Evolutionary conservation across 2,113 vertebrate species (phyloP), one percentile per base, ranked within the genome.

Genomic region (Ptilorrhoa leucosticta): DNA sequence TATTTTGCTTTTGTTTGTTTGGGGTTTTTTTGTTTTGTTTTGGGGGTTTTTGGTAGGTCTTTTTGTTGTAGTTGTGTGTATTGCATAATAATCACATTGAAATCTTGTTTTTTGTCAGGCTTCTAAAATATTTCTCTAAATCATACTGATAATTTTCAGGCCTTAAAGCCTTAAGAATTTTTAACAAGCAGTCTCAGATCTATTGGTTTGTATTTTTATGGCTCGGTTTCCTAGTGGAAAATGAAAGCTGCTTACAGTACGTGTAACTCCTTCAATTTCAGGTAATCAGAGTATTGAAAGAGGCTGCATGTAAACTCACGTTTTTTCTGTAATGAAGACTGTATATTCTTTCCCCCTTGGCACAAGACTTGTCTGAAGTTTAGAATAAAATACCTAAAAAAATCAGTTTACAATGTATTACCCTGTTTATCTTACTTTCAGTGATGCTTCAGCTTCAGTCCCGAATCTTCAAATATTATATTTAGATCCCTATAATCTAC

Each of bases 31-130:
- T 26, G 12, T 23, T 58, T 70, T 14, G 2, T 42, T 54, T 45
- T 9, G 22, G 22, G 13, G 4, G 0, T 2, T 20, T 70, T 48
- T 50, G 22, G 9, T 26, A 16, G 10, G 1, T 7, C 31, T 28
- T 54, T 47, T 26, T 73, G 13, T 63, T 90, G 18, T 48, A 24
- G 13, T 66, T 48, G 17, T 80, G 54, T 95, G 40, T 77, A 58
- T 76, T 90, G 63, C 56, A 39, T 83, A 90, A 53, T 71, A 94
- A 93, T 95, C 64, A 33, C 65, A 88, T 37, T 51, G 58, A 96
- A 48, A 94, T 96, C 69, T 96, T 93, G 64, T 95, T 95, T 96
- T 97, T 90, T 93, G 83, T 37, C 27, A 94, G 68, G 50, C 66
- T 80, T 89, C 85, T 94, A 94, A 96, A 96, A 89, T 82, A 92